A percentile compares a stretch with the other conserved stretches of the same genome.
These are phyloP conservation scores for Cyanoderma ruficeps DNA, from an alignment of 2,113 vertebrate species.

Conservation along the genomic window DNA sequence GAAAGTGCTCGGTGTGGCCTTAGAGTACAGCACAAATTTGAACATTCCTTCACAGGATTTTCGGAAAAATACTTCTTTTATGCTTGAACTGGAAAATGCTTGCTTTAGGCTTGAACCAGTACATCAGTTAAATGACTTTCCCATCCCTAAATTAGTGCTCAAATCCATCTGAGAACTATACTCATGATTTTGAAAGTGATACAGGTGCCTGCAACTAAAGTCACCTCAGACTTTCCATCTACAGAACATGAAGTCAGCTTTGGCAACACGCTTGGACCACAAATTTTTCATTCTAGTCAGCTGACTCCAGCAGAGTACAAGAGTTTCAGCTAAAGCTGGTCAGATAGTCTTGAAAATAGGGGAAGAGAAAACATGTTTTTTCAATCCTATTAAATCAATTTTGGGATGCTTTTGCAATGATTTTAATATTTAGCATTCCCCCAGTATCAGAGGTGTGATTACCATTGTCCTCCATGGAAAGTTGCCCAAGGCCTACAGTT, in stretches of 20 bases:
- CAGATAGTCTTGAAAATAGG: not conserved
- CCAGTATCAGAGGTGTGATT: not conserved
- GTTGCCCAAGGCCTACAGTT: not conserved
- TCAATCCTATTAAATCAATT: not conserved
- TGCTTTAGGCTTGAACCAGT: not conserved
- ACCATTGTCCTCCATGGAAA: not conserved
- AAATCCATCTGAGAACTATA: not conserved
- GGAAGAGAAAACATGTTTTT: not conserved
- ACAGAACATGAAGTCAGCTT: not conserved
- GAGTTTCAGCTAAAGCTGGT: not conserved
- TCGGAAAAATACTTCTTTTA: not conserved
- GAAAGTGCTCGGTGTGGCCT: not conserved
- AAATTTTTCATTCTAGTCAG: not conserved
- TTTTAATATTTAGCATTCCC: not conserved
- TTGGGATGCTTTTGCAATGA: not conserved
- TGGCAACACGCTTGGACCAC: not conserved
- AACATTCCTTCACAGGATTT: accelerated
- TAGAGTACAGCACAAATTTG: not conserved
- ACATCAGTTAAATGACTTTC: not conserved
- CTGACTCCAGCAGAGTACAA: not conserved
- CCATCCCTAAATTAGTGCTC: not conserved
- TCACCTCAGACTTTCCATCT: not conserved
- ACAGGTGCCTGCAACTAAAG: not conserved
- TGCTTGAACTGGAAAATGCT: not conserved
- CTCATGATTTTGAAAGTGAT: not conserved